Conservation (phyloP, 1,140 invertebrate species). For the Arctopsyche grandis region DNA sequence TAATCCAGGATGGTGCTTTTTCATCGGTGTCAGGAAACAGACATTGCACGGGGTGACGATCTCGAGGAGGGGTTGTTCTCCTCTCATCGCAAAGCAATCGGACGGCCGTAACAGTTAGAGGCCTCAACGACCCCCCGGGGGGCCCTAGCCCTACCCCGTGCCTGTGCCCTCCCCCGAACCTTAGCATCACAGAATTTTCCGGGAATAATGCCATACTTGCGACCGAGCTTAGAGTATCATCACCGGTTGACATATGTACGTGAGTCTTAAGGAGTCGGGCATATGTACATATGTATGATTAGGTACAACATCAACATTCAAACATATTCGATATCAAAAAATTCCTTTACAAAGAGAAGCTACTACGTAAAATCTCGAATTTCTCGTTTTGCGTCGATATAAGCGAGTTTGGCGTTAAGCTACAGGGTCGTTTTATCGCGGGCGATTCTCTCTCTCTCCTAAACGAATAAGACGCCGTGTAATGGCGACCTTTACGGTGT, state of each 20-base stretch:
- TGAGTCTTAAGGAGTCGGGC: background rate
- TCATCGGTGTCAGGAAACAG: slow-evolving; percentile 21
- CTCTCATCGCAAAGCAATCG: slow-evolving; percentile 68
- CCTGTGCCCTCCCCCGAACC: background rate
- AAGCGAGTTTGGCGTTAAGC: slow-evolving; percentile 13
- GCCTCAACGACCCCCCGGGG: slow-evolving; percentile 62
- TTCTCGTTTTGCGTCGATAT: no score
- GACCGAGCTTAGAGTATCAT: slow-evolving; percentile 22
- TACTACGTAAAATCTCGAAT: no score
- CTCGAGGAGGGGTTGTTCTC: slow-evolving; percentile 53
- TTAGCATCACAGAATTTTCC: slow-evolving; percentile 52
- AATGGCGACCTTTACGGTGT: slow-evolving; percentile 53
- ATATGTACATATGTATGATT: background rate
- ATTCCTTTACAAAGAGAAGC: no score
- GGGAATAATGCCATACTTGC: slow-evolving; percentile 58
- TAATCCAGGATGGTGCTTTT: slow-evolving; percentile 38
- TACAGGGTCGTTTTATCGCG: slow-evolving; percentile 18
- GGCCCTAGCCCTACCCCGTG: slow-evolving; percentile 55
- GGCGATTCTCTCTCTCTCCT: slow-evolving; percentile 30
- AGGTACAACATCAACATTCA: no score
- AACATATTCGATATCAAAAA: no score
- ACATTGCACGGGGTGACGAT: background rate
- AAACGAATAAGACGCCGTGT: slow-evolving; percentile 51
- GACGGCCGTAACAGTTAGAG: slow-evolving; percentile 66
- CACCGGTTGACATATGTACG: slow-evolving; percentile 5